Conservation (phyloP, 2,797 vertebrate species). For the Spinibarbus caldwelli region DNA sequence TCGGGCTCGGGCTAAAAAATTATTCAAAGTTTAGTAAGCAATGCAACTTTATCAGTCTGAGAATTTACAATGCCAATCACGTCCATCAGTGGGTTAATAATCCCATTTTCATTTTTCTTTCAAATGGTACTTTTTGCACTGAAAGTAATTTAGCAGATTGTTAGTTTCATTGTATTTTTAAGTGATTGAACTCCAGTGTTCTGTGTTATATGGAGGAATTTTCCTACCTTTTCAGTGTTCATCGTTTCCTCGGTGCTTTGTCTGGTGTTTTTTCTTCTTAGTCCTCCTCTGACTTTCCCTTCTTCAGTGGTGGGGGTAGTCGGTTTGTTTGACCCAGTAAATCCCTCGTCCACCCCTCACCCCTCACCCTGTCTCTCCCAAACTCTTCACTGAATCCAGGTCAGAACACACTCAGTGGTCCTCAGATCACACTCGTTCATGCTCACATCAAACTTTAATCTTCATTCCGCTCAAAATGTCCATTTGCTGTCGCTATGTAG, state of each 20-base stretch:
- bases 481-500: constrained; percentile 36
- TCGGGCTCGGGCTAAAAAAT: background rate
- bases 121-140: constrained; percentile 8
- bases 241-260: constrained; percentile 74
- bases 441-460: constrained; percentile 57
- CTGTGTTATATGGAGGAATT: background rate
- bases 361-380: constrained; percentile 59
- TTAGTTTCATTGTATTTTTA: background rate
- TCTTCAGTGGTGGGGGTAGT: constrained; percentile 63
- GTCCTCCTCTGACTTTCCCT: constrained; percentile 48
- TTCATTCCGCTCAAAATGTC: constrained; percentile 52
- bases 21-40: background rate
- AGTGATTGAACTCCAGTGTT: background rate
- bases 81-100: background rate
- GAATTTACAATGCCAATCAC: background rate
- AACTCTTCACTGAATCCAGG: constrained; percentile 71
- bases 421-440: constrained; percentile 74
- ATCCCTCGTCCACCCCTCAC: constrained; percentile 74
- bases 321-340: constrained; percentile 79
- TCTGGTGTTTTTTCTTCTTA: constrained; percentile 60
- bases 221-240: constrained; percentile 76
- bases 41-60: background rate
- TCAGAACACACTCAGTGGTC: constrained; percentile 76
- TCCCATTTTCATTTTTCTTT: background rate
- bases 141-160: background rate